phyloP scores from a whole-genome alignment of 2,888 invertebrate genomes.

The Malthinus flaveolus region DNA sequence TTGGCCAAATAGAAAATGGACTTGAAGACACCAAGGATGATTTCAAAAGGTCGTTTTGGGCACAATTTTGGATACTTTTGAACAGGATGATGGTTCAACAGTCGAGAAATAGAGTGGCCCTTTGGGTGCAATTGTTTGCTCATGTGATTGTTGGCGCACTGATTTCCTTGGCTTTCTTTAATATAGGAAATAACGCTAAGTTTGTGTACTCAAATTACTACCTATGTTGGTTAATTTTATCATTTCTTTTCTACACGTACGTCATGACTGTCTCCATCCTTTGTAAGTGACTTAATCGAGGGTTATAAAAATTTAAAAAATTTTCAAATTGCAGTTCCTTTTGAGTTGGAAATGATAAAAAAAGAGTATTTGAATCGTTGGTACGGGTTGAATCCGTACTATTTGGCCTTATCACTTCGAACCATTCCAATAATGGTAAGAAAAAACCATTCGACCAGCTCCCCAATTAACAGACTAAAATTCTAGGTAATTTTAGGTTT shows the following conservation, averaged over 20 bases:
- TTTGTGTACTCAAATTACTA: slow-evolving; percentile 63
- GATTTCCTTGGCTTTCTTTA: slow-evolving; percentile 61
- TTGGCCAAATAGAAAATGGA: not conserved
- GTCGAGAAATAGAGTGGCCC: slow-evolving; percentile 56
- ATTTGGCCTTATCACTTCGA: slow-evolving; percentile 60
- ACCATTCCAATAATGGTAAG: slow-evolving; percentile 53
- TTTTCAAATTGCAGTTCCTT: slow-evolving; percentile 58
- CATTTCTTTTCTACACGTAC: slow-evolving; percentile 68
- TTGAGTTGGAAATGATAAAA: slow-evolving; percentile 61
- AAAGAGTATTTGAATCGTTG: slow-evolving; percentile 69
- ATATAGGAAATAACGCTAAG: slow-evolving; percentile 62
- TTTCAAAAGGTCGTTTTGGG: slow-evolving; percentile 52
- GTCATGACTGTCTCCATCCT: slow-evolving; percentile 64
- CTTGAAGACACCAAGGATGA: not conserved
- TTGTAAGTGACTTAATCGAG: slow-evolving; percentile 56
- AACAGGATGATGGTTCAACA: slow-evolving; percentile 61
- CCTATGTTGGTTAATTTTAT: slow-evolving; percentile 61
- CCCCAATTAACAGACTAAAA: not conserved
- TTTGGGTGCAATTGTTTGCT: slow-evolving; percentile 62
- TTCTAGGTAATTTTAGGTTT: slow-evolving; percentile 57
- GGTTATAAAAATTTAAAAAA: too few species aligned
- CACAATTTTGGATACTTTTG: slow-evolving; percentile 59
- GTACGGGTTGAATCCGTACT: slow-evolving; percentile 68
- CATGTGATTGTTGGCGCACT: slow-evolving; percentile 60
- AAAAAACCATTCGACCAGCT: not conserved